Base-by-base conservation (phyloP, 1,140 invertebrate species). In the Trichonephila clavipes region DNA sequence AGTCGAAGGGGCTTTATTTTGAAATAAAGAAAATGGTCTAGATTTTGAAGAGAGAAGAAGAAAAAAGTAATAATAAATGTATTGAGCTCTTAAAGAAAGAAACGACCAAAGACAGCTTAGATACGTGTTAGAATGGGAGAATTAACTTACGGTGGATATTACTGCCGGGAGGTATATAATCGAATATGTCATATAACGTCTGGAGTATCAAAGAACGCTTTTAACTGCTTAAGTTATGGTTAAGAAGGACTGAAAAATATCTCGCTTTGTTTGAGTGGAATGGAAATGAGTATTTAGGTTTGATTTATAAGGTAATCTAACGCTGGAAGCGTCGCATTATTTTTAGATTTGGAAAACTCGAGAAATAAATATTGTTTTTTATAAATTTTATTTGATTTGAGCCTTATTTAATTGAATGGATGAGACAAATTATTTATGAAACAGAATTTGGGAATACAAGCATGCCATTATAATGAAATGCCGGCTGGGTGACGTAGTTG, bases 1-100 rank as follows among this genome's bases (percentile, higher is more conserved):
- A 81, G 77, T 34, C 61, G 59, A 12, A 58, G 61, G 40, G 59
- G 82, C 64, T 92, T 92, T 86, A 86, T 92, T 86, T 58, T 69
- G 90, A 92, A 92, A 92, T 92, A 92, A 92, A 92, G 90, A 72
- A 82, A 92, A 92, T 92, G 83, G 83, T 87, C 83, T 69, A n/a
- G 61, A 12, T 40, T 85, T 61, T 51, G 34, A 58, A 89, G 21
- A 85, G 28, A 34, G 51, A 82, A 58, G 51, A 51, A 21, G 19
- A 51, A 51, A 58, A 83, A 28, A 85, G 44, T 59, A 59, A 61
- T 59, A 85, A 85, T 85, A 85, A 85, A 85, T 85, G 51, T 85
- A 85, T 85, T 59, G 83, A 85, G 83, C 51, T 58, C 58, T 59
- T 59, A 85, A 85, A 85, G 72, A 81, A 18, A 28, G 28, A 59